These are phyloP conservation scores for Drosophila vallismaia DNA, from an alignment of 2,888 invertebrate species.

Conservation along the genomic window DNA sequence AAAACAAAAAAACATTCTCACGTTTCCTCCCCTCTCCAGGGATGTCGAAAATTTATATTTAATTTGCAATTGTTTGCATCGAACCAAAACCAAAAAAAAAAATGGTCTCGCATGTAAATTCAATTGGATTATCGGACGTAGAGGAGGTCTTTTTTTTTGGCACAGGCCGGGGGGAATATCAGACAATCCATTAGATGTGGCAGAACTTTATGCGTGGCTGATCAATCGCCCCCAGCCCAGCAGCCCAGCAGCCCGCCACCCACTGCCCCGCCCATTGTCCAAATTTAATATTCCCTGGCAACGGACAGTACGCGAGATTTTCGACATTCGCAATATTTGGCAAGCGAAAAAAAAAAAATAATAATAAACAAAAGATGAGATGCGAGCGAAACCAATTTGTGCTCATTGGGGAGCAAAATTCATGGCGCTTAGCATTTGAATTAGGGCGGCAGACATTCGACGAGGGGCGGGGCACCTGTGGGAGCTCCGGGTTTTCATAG, in stretches of 20 bases:
- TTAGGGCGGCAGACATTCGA: slow-evolving; percentile 16
- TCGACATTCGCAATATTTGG: slow-evolving; percentile 36
- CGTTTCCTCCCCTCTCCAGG: not conserved
- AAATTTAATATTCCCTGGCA: slow-evolving; percentile 48
- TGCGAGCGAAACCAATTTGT: slow-evolving; percentile 47
- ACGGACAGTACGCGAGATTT: slow-evolving; percentile 29
- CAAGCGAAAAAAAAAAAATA: slow-evolving; percentile 4
- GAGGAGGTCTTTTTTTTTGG: slow-evolving; percentile 6
- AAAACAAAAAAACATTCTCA: slow-evolving; percentile 1
- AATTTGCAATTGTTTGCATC: slow-evolving; percentile 37
- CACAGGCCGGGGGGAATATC: slow-evolving; percentile 37
- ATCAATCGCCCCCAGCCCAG: slow-evolving; percentile 29
- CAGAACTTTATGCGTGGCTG: slow-evolving; percentile 62
- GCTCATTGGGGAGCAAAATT: slow-evolving; percentile 49
- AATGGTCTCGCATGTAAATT: slow-evolving; percentile 35
- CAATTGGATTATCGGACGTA: slow-evolving; percentile 30
- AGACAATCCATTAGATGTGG: slow-evolving; percentile 65
- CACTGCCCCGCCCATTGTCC: slow-evolving; percentile 3
- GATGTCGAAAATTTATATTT: slow-evolving; percentile 34
- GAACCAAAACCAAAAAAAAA: slow-evolving; percentile 16
- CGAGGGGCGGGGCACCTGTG: not conserved
- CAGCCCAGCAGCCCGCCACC: not conserved
- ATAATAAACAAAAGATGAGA: slow-evolving; percentile 29
- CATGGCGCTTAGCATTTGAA: slow-evolving; percentile 41
- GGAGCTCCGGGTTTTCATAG: not conserved